phyloP scores from a whole-genome alignment of 2,888 invertebrate genomes.

The Balanococcus diminutus region DNA sequence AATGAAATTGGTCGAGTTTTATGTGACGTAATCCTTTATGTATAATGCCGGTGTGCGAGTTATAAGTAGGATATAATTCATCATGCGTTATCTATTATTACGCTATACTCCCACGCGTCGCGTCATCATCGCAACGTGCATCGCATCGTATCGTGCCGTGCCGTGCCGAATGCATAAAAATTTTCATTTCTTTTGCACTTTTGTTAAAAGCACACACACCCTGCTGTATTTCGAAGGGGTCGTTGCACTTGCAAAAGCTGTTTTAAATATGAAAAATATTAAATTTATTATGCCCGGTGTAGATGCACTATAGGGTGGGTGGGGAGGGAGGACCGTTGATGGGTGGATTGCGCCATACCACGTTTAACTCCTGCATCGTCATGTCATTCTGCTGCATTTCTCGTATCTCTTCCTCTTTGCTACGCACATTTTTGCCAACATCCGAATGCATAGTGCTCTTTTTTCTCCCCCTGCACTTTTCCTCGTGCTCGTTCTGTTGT shows the following conservation, averaged over 20 bases:
- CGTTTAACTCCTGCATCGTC: neutral
- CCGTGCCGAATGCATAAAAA: neutral
- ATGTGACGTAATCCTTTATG: conserved; percentile 36
- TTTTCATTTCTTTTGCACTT: neutral
- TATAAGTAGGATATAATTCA: conserved; percentile 37
- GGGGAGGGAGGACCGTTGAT: neutral
- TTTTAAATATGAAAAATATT: neutral
- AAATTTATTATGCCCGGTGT: neutral
- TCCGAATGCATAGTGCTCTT: neutral
- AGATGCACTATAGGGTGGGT: neutral
- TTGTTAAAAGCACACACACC: neutral
- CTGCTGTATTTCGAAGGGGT: neutral
- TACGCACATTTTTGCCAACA: neutral
- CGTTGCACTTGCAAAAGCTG: neutral
- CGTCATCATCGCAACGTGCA: too few species aligned
- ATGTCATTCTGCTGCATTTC: neutral
- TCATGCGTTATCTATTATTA: conserved; percentile 41
- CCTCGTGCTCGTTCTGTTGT: too few species aligned
- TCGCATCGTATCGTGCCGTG: too few species aligned
- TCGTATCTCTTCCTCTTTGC: neutral
- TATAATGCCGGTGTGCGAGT: neutral
- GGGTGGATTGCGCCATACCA: neutral
- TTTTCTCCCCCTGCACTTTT: neutral
- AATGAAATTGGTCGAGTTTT: conserved; percentile 20
- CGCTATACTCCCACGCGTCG: neutral